Conservation (phyloP, 2,113 vertebrate genomes). For the Enhydra lutris region DNA sequence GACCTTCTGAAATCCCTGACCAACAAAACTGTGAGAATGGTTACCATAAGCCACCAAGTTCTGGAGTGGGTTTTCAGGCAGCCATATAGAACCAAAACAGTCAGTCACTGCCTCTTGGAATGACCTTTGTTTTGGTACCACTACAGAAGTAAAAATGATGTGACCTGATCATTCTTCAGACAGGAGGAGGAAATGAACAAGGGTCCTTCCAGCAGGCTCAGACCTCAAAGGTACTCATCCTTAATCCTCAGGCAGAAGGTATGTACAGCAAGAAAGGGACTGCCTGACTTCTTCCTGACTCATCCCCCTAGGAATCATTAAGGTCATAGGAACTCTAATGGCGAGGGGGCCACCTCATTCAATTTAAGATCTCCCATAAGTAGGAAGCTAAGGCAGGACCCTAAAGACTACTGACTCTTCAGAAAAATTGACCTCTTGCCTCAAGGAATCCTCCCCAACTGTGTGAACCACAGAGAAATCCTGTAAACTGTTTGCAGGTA, state of each 20-base stretch:
- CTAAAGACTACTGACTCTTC: neutral
- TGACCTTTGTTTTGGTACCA: neutral
- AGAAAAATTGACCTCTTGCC: neutral
- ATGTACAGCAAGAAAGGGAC: neutral
- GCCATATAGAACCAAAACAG: neutral
- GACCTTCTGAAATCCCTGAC: neutral
- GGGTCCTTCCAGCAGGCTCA: neutral
- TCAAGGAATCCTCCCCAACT: neutral
- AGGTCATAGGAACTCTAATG: neutral
- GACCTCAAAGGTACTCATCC: neutral
- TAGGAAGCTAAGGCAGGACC: neutral
- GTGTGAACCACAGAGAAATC: neutral
- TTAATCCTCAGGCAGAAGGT: neutral
- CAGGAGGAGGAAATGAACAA: constrained; percentile 1
- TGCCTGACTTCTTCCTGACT: neutral
- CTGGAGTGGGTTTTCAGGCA: neutral
- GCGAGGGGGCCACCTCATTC: neutral
- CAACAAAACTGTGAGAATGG: neutral
- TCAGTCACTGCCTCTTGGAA: neutral
- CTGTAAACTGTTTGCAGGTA: neutral
- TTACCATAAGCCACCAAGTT: neutral
- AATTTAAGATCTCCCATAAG: neutral
- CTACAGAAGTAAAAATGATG: neutral
- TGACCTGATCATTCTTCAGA: neutral
- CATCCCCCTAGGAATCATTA: neutral